These are phyloP conservation scores for Drosophila auraria DNA, from an alignment of 1,140 invertebrate genomes.

Conservation along the genomic window DNA sequence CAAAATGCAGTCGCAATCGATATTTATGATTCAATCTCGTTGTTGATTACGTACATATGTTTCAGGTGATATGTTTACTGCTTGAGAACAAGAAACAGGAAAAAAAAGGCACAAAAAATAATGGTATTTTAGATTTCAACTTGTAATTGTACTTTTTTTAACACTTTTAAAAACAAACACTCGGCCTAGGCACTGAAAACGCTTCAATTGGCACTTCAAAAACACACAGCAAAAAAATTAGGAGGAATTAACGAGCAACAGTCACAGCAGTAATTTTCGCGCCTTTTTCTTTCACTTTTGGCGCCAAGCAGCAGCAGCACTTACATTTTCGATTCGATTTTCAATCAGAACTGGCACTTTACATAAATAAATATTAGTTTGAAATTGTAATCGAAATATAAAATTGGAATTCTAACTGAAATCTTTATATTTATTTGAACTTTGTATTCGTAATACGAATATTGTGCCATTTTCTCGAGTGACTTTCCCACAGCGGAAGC, in stretches of 20 bases:
- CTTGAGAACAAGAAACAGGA: slow-evolving; percentile 7
- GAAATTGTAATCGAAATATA: too few relatives aligned
- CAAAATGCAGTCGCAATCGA: not conserved
- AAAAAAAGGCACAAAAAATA: slow-evolving; percentile 16
- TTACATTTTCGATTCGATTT: not conserved
- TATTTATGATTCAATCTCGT: not conserved
- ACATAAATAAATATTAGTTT: too few relatives aligned
- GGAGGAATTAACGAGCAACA: not conserved
- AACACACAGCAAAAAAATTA: slow-evolving; percentile 8
- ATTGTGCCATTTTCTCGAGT: not conserved
- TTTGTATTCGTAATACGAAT: not conserved
- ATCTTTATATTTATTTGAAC: too few relatives aligned
- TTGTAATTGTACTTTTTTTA: not conserved
- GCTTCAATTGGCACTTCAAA: slow-evolving; percentile 20
- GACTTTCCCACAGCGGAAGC: not conserved
- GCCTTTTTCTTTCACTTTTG: not conserved
- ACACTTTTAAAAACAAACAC: slow-evolving; percentile 2
- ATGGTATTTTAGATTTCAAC: not conserved
- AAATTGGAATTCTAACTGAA: too few relatives aligned
- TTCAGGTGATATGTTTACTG: slow-evolving; percentile 34
- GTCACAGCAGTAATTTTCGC: not conserved
- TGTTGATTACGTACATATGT: slow-evolving; percentile 11
- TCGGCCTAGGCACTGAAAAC: slow-evolving; percentile 13
- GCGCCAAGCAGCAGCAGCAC: not conserved
- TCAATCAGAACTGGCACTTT: not conserved